Conservation (phyloP, 2,888 invertebrate species). For the Drosophila quinaria region DNA sequence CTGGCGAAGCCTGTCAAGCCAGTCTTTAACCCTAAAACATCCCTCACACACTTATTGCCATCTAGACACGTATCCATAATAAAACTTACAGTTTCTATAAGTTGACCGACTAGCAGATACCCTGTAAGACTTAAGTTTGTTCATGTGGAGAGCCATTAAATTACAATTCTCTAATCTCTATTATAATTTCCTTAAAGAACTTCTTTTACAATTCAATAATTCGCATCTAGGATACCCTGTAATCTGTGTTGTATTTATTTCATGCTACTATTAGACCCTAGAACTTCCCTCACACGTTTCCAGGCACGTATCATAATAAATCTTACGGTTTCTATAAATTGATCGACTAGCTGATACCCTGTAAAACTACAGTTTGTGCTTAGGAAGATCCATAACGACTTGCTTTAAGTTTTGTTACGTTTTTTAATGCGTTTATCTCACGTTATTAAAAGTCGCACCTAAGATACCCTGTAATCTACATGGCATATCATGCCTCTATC, state of each 20-base stretch:
- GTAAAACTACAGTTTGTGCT: background rate
- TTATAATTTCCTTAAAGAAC: background rate
- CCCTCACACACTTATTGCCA: conserved; percentile 53
- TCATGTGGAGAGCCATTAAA: background rate
- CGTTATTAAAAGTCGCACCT: background rate
- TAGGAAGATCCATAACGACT: background rate
- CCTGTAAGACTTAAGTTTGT: background rate
- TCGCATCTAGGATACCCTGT: background rate
- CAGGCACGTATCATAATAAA: no score
- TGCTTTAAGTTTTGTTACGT: background rate
- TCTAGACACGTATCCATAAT: conserved; percentile 66
- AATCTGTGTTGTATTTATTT: background rate
- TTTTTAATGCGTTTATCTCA: background rate
- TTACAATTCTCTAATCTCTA: background rate
- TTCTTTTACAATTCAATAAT: background rate
- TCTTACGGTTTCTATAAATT: conserved; percentile 14
- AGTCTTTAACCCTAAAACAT: conserved; percentile 59
- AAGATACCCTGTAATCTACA: background rate
- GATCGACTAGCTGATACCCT: background rate
- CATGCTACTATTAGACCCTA: conserved; percentile 33
- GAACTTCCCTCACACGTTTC: conserved; percentile 51
- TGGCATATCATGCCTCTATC: background rate
- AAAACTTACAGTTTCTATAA: conserved; percentile 39
- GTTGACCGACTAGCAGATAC: background rate
- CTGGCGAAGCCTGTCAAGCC: conserved; percentile 37